These are phyloP conservation scores for Harmothoe impar DNA, from an alignment of 2,888 invertebrate genomes.

Conservation along the genomic window DNA sequence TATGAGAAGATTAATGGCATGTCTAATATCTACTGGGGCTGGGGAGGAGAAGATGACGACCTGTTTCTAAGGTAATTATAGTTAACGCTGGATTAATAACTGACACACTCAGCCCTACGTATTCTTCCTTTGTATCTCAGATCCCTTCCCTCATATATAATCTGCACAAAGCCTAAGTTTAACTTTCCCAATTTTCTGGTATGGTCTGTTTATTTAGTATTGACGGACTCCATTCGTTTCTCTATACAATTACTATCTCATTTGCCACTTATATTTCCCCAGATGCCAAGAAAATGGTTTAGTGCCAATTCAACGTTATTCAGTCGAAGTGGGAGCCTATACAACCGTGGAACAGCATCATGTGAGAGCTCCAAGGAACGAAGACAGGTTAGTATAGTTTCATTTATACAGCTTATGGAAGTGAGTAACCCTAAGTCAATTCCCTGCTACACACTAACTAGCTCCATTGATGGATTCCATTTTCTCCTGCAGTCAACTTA, in stretches of 20 bases:
- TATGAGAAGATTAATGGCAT: conserved; percentile 45
- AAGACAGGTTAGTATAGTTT: background rate
- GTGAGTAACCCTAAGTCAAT: too few relatives aligned
- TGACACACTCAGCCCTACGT: too few relatives aligned
- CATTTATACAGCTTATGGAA: background rate
- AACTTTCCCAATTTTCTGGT: too few relatives aligned
- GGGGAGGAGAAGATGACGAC: conserved; percentile 57
- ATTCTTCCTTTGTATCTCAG: too few relatives aligned
- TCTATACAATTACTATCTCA: too few relatives aligned
- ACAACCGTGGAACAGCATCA: background rate
- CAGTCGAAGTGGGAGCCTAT: background rate
- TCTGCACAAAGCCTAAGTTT: too few relatives aligned
- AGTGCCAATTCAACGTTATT: background rate
- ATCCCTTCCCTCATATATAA: too few relatives aligned
- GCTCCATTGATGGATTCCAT: background rate
- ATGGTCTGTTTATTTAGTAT: too few relatives aligned
- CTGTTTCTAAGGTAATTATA: conserved; percentile 4
- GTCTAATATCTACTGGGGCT: conserved; percentile 42
- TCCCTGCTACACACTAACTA: background rate
- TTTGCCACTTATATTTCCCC: too few relatives aligned
- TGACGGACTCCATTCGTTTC: too few relatives aligned
- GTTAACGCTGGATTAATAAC: too few relatives aligned
- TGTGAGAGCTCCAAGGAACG: background rate
- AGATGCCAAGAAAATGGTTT: background rate
- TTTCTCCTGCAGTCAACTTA: too few relatives aligned